Conservation (phyloP, 2,113 vertebrate genomes). For the human (Homo sapiens) region DNA sequence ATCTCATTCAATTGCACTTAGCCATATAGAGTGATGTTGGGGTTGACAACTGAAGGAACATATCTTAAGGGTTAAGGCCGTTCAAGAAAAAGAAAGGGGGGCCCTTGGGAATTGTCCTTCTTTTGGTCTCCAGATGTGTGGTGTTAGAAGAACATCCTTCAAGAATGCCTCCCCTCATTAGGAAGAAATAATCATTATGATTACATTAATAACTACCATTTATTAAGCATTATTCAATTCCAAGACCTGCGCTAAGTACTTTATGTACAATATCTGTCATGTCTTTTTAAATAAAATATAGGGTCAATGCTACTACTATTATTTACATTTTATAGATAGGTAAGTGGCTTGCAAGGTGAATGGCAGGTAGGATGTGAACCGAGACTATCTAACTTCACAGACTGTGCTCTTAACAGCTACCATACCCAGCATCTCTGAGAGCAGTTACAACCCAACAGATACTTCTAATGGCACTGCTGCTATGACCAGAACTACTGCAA, state of each 20-base stretch:
- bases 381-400: neutral
- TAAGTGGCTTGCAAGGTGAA: neutral
- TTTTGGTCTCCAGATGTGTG: neutral
- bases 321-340: neutral
- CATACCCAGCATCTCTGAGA: neutral
- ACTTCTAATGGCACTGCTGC: rapidly evolving
- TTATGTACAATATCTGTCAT: neutral
- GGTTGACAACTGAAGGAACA: neutral
- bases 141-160: neutral
- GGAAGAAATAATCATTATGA: neutral
- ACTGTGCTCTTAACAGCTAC: too few relatives aligned
- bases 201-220: neutral
- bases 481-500: rapidly evolving
- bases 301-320: neutral
- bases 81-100: neutral
- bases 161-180: neutral
- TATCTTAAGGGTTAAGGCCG: neutral
- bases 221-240: neutral
- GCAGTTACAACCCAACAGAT: neutral
- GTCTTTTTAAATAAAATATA: neutral
- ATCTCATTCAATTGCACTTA: neutral
- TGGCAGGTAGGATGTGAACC: neutral
- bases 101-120: neutral
- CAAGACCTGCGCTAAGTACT: neutral
- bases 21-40: neutral